Percentiles rank a stretch among this genome's conserved stretches.
These are phyloP conservation scores for Pleuronectes platessa DNA, from an alignment of 2,113 vertebrate species.

Conservation along the genomic window DNA sequence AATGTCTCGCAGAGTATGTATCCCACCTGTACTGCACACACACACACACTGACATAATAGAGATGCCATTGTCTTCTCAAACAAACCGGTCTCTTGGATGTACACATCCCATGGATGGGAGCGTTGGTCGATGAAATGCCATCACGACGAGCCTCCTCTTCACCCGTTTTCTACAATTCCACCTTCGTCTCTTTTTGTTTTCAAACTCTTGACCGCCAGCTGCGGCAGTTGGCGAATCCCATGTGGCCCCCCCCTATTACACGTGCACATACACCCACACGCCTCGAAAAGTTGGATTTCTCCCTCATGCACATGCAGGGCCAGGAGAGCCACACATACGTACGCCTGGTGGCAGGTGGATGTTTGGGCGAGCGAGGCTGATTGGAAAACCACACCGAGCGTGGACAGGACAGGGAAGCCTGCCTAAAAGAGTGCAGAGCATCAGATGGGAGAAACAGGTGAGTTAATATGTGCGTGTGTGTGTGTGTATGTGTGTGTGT, in stretches of 20 bases:
- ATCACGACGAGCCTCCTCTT: constrained; percentile 23
- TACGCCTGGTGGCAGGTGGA: constrained; percentile 49
- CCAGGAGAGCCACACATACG: neutral
- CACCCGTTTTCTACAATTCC: constrained; percentile 18
- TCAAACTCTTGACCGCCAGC: neutral
- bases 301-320: neutral
- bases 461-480: constrained; percentile 36
- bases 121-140: constrained; percentile 17
- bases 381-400: constrained; percentile 64
- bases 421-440: constrained; percentile 22
- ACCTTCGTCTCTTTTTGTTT: neutral
- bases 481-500: neutral
- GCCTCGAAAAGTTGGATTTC: constrained; percentile 41
- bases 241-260: constrained; percentile 24
- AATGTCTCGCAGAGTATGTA: constrained; percentile 50
- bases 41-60: constrained; percentile 25
- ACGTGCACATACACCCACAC: constrained; percentile 30
- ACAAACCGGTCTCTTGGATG: constrained; percentile 28
- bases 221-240: neutral
- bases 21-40: constrained; percentile 37
- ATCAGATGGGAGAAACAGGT: constrained; percentile 74
- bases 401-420: constrained; percentile 56
- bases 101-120: constrained; percentile 26
- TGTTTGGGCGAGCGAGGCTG: constrained; percentile 46
- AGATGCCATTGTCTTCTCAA: constrained; percentile 43